These are phyloP conservation scores for Pterophyllum scalare DNA, from an alignment of 2,113 vertebrate genomes.

Conservation along the genomic window DNA sequence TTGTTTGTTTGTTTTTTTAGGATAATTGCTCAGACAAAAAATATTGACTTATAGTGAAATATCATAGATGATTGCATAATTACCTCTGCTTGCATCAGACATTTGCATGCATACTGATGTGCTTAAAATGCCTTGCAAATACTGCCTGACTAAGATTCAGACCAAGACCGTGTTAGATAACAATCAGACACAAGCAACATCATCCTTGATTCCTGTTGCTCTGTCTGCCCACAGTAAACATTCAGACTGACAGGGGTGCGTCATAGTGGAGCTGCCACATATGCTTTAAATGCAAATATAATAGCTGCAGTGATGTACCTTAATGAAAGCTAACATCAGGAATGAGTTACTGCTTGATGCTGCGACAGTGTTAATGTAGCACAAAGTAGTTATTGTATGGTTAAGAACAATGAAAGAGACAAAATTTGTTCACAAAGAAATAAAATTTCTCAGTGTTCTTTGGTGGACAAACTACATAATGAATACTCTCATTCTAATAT, in stretches of 20 bases:
- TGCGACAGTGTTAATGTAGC: not conserved
- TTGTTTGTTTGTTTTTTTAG: slow-evolving; percentile 6
- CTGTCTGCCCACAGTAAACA: not conserved
- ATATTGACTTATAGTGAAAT: slow-evolving; percentile 35
- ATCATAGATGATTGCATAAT: slow-evolving; percentile 63
- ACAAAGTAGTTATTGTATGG: not conserved
- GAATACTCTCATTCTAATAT: not conserved
- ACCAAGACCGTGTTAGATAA: slow-evolving; percentile 16
- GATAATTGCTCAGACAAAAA: slow-evolving; percentile 27
- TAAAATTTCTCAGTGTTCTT: not conserved
- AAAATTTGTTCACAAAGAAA: not conserved
- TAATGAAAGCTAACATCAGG: not conserved
- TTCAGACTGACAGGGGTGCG: not conserved
- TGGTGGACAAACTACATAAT: not conserved
- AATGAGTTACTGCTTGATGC: not conserved
- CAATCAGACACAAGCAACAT: not conserved
- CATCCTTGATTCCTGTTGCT: slow-evolving; percentile 6
- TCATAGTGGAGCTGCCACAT: not conserved
- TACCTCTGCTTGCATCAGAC: slow-evolving; percentile 73
- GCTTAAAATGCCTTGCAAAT: slow-evolving; percentile 25
- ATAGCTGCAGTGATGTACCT: too few relatives aligned
- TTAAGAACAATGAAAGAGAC: not conserved
- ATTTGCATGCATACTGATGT: slow-evolving; percentile 46
- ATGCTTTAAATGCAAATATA: not conserved
- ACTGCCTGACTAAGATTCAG: not conserved